phyloP scores from a whole-genome alignment of 1,140 invertebrate species.

The Lucilia sericata region DNA sequence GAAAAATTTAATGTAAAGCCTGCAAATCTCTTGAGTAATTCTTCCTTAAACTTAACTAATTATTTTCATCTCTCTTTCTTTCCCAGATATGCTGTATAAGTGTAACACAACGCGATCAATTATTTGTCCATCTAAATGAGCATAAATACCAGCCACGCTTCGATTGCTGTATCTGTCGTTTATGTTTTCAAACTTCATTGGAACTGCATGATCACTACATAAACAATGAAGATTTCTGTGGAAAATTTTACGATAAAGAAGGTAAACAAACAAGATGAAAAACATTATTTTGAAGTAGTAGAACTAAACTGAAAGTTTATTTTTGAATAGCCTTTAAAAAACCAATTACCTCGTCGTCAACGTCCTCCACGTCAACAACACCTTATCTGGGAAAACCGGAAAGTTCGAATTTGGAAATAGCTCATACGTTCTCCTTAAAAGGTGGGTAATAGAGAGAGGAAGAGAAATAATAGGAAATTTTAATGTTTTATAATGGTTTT shows the following conservation, averaged over 20 bases:
- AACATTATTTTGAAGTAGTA: not conserved
- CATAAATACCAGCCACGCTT: conserved; percentile 62
- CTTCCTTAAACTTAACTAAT: no score
- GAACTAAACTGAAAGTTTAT: no score
- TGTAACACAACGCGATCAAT: conserved; percentile 57
- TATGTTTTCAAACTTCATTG: conserved; percentile 61
- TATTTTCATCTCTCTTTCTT: no score
- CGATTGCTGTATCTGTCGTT: conserved; percentile 62
- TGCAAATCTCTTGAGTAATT: no score
- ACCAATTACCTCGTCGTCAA: conserved; percentile 27
- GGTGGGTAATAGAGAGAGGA: not conserved
- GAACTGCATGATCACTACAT: conserved; percentile 62
- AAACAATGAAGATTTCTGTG: conserved; percentile 62
- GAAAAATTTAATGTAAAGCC: no score
- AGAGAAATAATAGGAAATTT: not conserved
- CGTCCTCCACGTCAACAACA: not conserved
- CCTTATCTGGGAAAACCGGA: conserved; percentile 2
- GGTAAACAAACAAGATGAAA: not conserved
- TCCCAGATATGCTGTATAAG: conserved; percentile 60
- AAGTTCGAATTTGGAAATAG: not conserved
- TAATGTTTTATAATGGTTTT: not conserved
- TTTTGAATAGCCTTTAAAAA: conserved; percentile 34
- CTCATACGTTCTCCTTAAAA: not conserved
- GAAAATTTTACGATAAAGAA: conserved; percentile 56
- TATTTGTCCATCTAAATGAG: conserved; percentile 60